Evolutionary conservation across 2,113 vertebrate species (phyloP), one percentile per base, ranked within the genome.

Genomic region (Corythaixoides concolor): DNA sequence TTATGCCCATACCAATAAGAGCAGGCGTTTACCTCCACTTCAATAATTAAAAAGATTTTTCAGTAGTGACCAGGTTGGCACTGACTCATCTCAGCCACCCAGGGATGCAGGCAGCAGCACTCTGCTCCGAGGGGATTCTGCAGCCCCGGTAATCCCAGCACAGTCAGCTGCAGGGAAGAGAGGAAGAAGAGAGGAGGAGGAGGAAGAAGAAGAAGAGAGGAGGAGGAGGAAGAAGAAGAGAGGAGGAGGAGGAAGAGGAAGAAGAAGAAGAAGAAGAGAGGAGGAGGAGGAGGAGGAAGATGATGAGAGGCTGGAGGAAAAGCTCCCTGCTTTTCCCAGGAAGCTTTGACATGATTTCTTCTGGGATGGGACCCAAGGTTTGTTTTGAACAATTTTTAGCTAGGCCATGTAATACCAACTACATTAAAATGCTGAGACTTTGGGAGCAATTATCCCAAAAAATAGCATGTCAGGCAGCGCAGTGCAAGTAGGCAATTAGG

Each of bases 21-120:
- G 93, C 92, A 92, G 87, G 78, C 92, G 2, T 95, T 97, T 92
- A 93, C 76, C 77, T 70, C 74, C 32, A 30, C 91, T 95, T 94
- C 30, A 95, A 95, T 97, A 97, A 97, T 97, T 96, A 95, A 97
- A 94, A 69, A 95, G 92, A 97, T 97, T 96, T 91, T 93, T 96
- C 95, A 97, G 92, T 53, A 56, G 97, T 89, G 95, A 85, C 97
- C 94, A 87, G 84, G 91, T 85, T 96, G 96, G 74, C 87, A 20
- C 77, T 52, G 23, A 76, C 62, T 75, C 84, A 47, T 81, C 84
- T 72, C 56, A 77, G 88, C 78, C 70, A 47, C 75, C 93, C 64
- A 1, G 37, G 55, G 94, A 69, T n/a, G 75, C 72, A 32, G 64
- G 78, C 81, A 18, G 22, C 83, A 39, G 67, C 37, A 80, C 79